phyloP scores from a whole-genome alignment of 2,113 vertebrate genomes.

The Pelmatolapia mariae region DNA sequence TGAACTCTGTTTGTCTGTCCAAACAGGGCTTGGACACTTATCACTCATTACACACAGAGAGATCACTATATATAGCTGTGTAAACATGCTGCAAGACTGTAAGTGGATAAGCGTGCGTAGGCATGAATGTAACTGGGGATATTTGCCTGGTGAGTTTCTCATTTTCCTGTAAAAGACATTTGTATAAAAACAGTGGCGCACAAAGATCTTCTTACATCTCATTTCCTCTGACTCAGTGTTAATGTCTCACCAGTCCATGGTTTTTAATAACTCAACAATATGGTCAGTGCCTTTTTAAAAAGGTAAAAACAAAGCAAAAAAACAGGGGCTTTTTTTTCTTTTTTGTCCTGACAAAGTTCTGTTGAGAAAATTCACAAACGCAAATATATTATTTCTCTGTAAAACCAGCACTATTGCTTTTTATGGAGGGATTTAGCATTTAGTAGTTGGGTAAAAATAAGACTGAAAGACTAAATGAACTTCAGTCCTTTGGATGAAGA shows the following conservation, averaged over 20 bases:
- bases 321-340: neutral
- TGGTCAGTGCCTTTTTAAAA: neutral
- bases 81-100: conserved; percentile 46
- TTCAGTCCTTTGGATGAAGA: neutral
- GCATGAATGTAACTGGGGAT: conserved; percentile 15
- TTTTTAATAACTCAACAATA: neutral
- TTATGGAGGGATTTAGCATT: neutral
- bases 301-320: neutral
- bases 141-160: conserved; percentile 11
- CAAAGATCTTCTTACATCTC: neutral
- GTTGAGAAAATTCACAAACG: neutral
- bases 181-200: neutral
- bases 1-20: conserved; percentile 5
- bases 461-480: neutral
- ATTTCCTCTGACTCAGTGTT: conserved; percentile 39
- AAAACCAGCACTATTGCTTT: neutral
- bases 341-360: neutral
- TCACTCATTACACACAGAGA: conserved; percentile 24
- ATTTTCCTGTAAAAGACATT: conserved; percentile 29
- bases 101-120: conserved; percentile 29
- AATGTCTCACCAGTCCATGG: conserved; percentile 6
- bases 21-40: conserved; percentile 38
- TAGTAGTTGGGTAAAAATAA: neutral
- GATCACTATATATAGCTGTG: conserved; percentile 50
- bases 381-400: neutral